Evolutionary conservation across 1,140 invertebrate species (phyloP).

Genomic region (Psix sp.): DNA sequence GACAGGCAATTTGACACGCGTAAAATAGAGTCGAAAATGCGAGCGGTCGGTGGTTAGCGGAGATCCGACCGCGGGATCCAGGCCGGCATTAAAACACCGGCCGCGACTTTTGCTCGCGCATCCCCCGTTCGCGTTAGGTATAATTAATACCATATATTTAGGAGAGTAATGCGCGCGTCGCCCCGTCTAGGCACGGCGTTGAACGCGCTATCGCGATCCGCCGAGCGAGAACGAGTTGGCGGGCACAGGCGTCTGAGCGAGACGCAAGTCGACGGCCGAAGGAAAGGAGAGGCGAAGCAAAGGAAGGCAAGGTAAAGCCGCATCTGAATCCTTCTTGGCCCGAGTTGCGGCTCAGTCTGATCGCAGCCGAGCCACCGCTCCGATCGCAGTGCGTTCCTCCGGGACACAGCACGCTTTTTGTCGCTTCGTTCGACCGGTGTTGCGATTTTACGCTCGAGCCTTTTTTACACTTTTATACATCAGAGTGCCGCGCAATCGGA

Average conservation of each 20-base stretch:
- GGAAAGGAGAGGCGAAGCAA: constrained; percentile 50
- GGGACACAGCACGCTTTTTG: constrained; percentile 9
- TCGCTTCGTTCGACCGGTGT: constrained; percentile 6
- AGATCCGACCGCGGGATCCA: constrained; percentile 3
- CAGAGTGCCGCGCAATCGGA: too few species aligned
- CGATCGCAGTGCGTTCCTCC: constrained; percentile 50
- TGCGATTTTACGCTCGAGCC: too few species aligned
- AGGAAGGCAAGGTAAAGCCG: constrained; percentile 63
- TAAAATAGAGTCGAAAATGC: constrained; percentile 3
- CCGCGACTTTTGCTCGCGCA: constrained; percentile 42
- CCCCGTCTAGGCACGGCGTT: constrained; percentile 62
- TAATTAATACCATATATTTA: constrained; percentile 55
- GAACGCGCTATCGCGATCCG: constrained; percentile 65
- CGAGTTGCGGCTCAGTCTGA: constrained; percentile 66
- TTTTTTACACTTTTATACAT: too few species aligned
- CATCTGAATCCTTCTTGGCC: constrained; percentile 67
- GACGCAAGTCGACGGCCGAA: constrained; percentile 47
- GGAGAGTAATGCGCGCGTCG: constrained; percentile 55
- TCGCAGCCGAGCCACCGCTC: constrained; percentile 66
- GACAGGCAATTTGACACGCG: constrained; percentile 2
- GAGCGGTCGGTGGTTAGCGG: neutral
- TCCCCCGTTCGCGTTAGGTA: constrained; percentile 48
- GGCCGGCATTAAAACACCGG: constrained; percentile 25
- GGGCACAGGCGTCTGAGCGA: constrained; percentile 44
- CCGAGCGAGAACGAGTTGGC: constrained; percentile 57